Conservation (phyloP, 2,797 vertebrate species). For the Antrozous pallidus region DNA sequence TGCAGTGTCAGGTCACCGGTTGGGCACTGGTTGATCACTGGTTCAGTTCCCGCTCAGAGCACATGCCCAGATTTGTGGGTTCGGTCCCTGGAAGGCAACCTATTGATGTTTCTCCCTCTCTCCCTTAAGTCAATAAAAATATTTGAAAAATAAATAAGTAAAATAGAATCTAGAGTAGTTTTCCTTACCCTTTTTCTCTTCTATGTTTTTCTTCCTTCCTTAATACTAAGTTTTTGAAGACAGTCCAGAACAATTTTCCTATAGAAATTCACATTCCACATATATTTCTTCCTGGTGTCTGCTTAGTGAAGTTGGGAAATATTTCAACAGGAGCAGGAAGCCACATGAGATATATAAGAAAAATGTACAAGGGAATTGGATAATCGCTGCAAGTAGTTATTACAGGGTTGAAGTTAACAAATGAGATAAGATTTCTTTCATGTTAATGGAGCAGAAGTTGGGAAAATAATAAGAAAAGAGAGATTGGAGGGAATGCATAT, state of each 20-base stretch:
- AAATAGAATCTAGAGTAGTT: neutral
- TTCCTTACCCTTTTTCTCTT: neutral
- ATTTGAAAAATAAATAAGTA: neutral
- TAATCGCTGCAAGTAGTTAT: neutral
- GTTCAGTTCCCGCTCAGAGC: too few relatives aligned
- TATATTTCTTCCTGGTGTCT: constrained; percentile 31
- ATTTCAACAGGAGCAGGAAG: neutral
- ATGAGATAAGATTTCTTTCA: neutral
- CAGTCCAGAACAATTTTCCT: neutral
- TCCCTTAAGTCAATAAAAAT: neutral
- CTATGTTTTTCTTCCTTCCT: neutral
- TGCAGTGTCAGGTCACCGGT: too few relatives aligned
- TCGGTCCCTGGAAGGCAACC: neutral
- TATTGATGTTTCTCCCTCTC: neutral
- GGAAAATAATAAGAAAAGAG: neutral
- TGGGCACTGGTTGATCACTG: too few relatives aligned
- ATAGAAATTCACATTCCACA: neutral
- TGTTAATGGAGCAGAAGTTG: neutral
- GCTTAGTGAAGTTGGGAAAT: neutral
- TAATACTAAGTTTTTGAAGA: neutral
- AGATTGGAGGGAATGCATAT: neutral
- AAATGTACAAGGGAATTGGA: neutral
- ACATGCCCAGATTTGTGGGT: neutral
- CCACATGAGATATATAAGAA: neutral
- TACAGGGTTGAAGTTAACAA: neutral